Conservation (phyloP, 2,797 vertebrate genomes). For the Pygocentrus nattereri region DNA sequence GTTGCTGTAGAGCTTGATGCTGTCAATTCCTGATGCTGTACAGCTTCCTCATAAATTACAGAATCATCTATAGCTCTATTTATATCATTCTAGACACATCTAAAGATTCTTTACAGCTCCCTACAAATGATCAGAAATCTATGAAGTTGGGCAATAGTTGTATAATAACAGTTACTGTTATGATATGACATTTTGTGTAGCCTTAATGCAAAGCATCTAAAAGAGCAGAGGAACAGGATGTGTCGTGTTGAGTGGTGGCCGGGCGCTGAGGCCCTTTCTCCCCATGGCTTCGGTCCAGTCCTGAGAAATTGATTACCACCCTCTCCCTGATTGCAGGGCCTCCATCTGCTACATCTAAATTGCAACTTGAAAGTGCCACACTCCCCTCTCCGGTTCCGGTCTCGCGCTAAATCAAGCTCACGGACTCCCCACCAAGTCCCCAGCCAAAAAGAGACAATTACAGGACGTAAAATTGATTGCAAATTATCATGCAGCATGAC, state of each 20-base stretch:
- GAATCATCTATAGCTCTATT: not conserved
- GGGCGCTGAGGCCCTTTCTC: conserved; percentile 57
- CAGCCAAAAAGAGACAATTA: conserved; percentile 60
- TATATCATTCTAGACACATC: not conserved
- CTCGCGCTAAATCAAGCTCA: conserved; percentile 74
- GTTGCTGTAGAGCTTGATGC: not conserved
- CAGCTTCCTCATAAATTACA: not conserved
- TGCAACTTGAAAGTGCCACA: conserved; percentile 73
- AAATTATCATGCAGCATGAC: conserved; percentile 26
- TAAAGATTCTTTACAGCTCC: not conserved
- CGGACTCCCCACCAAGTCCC: conserved; percentile 58
- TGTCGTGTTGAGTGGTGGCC: not conserved
- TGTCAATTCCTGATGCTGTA: not conserved
- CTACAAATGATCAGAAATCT: not conserved
- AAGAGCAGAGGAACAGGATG: not conserved
- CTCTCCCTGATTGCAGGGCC: conserved; percentile 76
- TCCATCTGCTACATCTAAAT: conserved; percentile 82
- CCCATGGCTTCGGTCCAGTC: conserved; percentile 62
- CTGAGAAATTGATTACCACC: conserved; percentile 76
- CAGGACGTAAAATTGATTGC: conserved; percentile 42
- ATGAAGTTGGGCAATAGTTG: not conserved
- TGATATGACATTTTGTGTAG: not conserved
- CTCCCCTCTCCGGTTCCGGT: conserved; percentile 64
- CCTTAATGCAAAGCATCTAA: not conserved
- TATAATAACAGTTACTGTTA: not conserved